Percentiles rank a stretch among this genome's conserved stretches.
These are phyloP conservation scores for Tipula lateralis DNA, from an alignment of 2,888 invertebrate species.

Conservation along the genomic window DNA sequence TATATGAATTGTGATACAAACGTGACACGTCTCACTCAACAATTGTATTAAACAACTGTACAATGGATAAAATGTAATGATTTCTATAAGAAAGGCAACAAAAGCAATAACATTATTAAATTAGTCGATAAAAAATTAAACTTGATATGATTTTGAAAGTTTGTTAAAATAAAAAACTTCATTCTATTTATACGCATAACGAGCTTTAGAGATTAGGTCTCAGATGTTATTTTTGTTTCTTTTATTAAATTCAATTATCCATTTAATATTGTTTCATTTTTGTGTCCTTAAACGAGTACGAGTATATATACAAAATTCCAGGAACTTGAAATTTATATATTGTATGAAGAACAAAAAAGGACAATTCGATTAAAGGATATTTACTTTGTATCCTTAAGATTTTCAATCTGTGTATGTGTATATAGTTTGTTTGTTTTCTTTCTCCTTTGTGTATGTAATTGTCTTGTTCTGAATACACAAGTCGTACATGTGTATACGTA, in stretches of 20 bases:
- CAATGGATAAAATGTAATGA: background rate
- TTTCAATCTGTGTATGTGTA: background rate
- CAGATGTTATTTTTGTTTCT: background rate
- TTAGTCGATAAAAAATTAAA: background rate
- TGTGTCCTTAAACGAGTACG: background rate
- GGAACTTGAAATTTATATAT: background rate
- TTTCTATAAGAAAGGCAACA: background rate
- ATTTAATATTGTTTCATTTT: background rate
- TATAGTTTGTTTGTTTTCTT: background rate
- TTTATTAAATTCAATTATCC: constrained; percentile 24
- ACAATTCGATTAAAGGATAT: background rate
- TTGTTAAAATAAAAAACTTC: background rate
- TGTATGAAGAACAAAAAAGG: background rate
- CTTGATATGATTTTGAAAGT: background rate
- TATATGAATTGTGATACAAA: background rate
- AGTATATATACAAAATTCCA: background rate
- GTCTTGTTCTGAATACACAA: background rate
- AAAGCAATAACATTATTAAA: background rate
- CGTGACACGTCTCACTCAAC: no score
- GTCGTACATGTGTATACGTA: background rate
- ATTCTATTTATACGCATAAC: background rate
- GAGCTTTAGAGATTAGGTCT: background rate
- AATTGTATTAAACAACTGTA: background rate
- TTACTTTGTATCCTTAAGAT: background rate
- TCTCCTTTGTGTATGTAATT: background rate